phyloP scores from a whole-genome alignment of 1,140 invertebrate genomes.

The Steinernema khuongi region DNA sequence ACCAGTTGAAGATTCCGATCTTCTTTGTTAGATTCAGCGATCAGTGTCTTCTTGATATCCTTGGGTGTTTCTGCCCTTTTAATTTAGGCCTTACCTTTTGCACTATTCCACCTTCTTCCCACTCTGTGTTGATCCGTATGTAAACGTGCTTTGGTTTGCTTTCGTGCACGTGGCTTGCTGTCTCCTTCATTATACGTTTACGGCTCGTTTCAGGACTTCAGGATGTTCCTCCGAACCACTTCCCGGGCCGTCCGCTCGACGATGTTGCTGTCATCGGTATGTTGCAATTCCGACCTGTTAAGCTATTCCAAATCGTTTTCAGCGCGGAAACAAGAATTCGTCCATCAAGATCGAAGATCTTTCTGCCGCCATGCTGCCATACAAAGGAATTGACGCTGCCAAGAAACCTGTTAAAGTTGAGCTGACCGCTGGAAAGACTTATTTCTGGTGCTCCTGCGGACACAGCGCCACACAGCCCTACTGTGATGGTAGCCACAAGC shows the following conservation, averaged over 20 bases:
- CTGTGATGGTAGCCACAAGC: conserved; percentile 81
- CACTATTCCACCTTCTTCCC: too few species aligned
- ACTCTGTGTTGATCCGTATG: too few species aligned
- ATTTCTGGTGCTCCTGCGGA: conserved; percentile 86
- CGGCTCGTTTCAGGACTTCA: background rate
- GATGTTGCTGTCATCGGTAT: background rate
- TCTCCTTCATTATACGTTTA: background rate
- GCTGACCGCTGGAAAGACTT: conserved; percentile 71
- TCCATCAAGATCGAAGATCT: conserved; percentile 22
- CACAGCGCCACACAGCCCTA: conserved; percentile 78
- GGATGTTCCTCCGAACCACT: background rate
- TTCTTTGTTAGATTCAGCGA: too few species aligned
- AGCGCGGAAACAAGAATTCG: background rate
- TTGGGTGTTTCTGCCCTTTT: too few species aligned
- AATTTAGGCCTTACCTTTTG: too few species aligned
- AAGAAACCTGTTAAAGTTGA: conserved; percentile 78
- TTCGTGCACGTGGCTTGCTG: too few species aligned
- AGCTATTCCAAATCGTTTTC: background rate
- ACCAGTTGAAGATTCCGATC: too few species aligned
- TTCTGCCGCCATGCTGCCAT: conserved; percentile 34
- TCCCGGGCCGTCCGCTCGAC: background rate
- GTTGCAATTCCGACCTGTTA: background rate
- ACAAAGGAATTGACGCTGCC: conserved; percentile 62
- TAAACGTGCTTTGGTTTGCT: too few species aligned
- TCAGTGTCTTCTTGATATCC: too few species aligned